These are phyloP conservation scores for Tyrophagus putrescentiae DNA, from an alignment of 1,140 invertebrate genomes.

Conservation along the genomic window DNA sequence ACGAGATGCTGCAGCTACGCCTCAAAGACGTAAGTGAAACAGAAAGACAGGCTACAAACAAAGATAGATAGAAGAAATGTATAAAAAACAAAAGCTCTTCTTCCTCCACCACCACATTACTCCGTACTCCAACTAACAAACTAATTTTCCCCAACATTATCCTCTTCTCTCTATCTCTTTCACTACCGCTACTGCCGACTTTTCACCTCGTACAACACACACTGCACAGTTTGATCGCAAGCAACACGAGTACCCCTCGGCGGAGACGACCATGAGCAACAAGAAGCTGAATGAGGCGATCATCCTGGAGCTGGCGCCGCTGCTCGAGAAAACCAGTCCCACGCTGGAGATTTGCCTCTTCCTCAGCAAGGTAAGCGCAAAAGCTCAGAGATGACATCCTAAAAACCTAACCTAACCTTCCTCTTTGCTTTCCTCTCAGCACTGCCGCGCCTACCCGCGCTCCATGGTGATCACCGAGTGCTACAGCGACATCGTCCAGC, in stretches of 20 bases:
- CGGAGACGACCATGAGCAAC: neutral
- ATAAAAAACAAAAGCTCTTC: too few species aligned
- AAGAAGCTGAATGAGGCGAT: slow-evolving; percentile 40
- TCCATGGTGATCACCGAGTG: slow-evolving; percentile 44
- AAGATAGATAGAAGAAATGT: too few species aligned
- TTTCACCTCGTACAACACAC: too few species aligned
- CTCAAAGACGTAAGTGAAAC: slow-evolving; percentile 8
- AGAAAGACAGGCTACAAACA: too few species aligned
- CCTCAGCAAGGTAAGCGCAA: slow-evolving; percentile 35
- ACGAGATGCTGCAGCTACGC: slow-evolving; percentile 20
- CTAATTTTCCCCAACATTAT: too few species aligned
- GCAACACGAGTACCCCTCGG: neutral
- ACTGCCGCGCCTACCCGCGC: slow-evolving; percentile 44
- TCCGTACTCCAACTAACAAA: too few species aligned
- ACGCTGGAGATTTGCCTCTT: slow-evolving; percentile 47
- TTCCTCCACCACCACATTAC: too few species aligned
- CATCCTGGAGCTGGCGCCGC: slow-evolving; percentile 41
- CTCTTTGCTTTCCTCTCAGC: slow-evolving; percentile 31
- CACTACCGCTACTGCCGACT: too few species aligned
- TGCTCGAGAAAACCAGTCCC: slow-evolving; percentile 45
- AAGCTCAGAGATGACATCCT: neutral
- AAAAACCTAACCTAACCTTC: neutral
- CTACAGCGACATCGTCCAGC: slow-evolving; percentile 56
- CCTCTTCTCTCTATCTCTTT: too few species aligned
- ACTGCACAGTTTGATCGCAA: slow-evolving; percentile 3